A percentile compares a stretch with the other conserved stretches of the same genome.
phyloP scores from a whole-genome alignment of 2,113 vertebrate genomes.

The Ranitomeya imitator region DNA sequence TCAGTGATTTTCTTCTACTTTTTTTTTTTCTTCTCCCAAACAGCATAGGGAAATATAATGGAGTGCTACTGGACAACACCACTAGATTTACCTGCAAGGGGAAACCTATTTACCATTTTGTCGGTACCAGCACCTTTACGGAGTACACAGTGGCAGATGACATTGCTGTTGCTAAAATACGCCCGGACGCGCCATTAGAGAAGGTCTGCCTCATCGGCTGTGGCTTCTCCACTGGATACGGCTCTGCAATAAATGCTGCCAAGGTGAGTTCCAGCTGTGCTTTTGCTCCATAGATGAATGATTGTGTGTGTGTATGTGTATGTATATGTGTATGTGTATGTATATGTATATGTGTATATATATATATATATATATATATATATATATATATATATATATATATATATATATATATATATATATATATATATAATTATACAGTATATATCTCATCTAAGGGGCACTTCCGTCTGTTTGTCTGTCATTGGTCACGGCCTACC shows the following conservation, averaged over 20 bases:
- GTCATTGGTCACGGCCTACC: too few species aligned
- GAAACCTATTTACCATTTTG: slow-evolving; percentile 72
- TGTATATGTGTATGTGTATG: too few species aligned
- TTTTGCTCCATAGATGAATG: background rate
- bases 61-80: slow-evolving; percentile 62
- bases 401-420: too few species aligned
- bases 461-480: too few species aligned
- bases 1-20: background rate
- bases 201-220: slow-evolving; percentile 84
- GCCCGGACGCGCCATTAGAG: slow-evolving; percentile 74
- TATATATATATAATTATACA: too few species aligned
- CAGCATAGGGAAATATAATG: slow-evolving; percentile 10
- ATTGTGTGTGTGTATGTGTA: too few species aligned
- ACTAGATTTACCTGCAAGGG: slow-evolving; percentile 77
- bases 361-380: too few species aligned
- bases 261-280: slow-evolving; percentile 66
- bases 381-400: too few species aligned
- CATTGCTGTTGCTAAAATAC: slow-evolving; percentile 74
- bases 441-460: too few species aligned
- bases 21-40: background rate
- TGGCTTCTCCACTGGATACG: slow-evolving; percentile 81
- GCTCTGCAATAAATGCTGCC: slow-evolving; percentile 80
- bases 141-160: slow-evolving; percentile 82
- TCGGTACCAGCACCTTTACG: slow-evolving; percentile 78
- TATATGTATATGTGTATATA: too few species aligned